phyloP scores from a whole-genome alignment of 2,113 vertebrate species.

The Coreoperca whiteheadi region DNA sequence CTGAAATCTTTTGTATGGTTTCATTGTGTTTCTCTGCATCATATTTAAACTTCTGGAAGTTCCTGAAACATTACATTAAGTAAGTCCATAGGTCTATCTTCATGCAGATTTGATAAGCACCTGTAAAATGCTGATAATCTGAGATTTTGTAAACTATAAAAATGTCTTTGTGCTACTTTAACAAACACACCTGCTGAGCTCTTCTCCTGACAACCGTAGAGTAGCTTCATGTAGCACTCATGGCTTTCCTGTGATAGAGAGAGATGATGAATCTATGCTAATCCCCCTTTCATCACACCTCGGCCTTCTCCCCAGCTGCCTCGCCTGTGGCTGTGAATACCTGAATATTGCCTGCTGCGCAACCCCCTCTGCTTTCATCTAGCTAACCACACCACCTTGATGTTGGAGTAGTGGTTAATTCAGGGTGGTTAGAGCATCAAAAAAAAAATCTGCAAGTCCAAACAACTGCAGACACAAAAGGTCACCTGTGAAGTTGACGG shows the following conservation, averaged over 20 bases:
- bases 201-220: slow-evolving; percentile 6
- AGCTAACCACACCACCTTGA: slow-evolving; percentile 60
- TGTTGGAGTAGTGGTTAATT: slow-evolving; percentile 66
- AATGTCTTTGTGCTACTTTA: slow-evolving; percentile 11
- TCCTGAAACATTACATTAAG: neutral
- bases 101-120: neutral
- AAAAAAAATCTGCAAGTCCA: slow-evolving; percentile 54
- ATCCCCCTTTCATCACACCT: slow-evolving; percentile 70
- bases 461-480: slow-evolving; percentile 60
- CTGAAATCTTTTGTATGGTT: neutral
- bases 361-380: slow-evolving; percentile 69
- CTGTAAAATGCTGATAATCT: neutral
- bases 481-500: slow-evolving; percentile 59
- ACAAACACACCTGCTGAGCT: slow-evolving; percentile 34
- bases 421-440: slow-evolving; percentile 59
- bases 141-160: neutral
- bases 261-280: slow-evolving; percentile 67
- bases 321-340: slow-evolving; percentile 56
- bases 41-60: neutral
- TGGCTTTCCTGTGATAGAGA: slow-evolving; percentile 29
- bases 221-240: slow-evolving; percentile 19
- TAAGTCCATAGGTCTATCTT: neutral
- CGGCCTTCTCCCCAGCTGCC: slow-evolving; percentile 40
- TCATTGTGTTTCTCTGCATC: neutral
- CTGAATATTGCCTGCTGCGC: slow-evolving; percentile 57